Evolutionary conservation across 2,113 vertebrate genomes (phyloP).

Genomic region (Crotalus helleri): DNA sequence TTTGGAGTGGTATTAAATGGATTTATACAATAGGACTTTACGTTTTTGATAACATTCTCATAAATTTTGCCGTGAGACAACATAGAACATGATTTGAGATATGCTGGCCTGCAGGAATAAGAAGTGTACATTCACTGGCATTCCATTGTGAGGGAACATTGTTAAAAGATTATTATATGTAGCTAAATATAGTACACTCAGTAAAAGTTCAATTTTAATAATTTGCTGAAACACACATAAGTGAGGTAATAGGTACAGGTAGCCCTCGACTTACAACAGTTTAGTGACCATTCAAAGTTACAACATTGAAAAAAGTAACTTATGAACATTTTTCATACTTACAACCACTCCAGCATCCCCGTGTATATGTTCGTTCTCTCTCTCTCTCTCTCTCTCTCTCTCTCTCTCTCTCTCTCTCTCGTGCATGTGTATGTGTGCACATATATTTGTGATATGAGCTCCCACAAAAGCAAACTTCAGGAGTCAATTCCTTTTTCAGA

Average conservation of each 20-base stretch:
- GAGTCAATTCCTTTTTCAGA: not conserved
- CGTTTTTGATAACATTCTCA: not conserved
- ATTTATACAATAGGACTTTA: not conserved
- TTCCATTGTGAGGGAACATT: not conserved
- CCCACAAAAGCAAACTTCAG: not conserved
- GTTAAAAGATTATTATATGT: not conserved
- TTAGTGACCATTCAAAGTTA: too few species aligned
- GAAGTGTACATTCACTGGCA: not conserved
- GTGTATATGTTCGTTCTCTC: not conserved
- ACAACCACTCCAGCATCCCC: too few species aligned
- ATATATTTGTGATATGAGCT: not conserved
- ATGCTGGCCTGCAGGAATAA: not conserved
- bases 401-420: too few species aligned
- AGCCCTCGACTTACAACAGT: not conserved
- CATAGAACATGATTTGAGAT: not conserved
- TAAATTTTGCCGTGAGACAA: not conserved
- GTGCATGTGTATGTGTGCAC: not conserved
- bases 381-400: too few species aligned
- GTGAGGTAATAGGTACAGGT: not conserved
- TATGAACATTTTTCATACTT: too few species aligned
- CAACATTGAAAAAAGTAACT: too few species aligned
- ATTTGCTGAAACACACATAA: not conserved
- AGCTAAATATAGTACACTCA: too few species aligned
- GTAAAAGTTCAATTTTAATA: not conserved
- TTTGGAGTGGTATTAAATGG: not conserved